Conservation (phyloP, 2,888 invertebrate species). For the Ennomos quercinarius region DNA sequence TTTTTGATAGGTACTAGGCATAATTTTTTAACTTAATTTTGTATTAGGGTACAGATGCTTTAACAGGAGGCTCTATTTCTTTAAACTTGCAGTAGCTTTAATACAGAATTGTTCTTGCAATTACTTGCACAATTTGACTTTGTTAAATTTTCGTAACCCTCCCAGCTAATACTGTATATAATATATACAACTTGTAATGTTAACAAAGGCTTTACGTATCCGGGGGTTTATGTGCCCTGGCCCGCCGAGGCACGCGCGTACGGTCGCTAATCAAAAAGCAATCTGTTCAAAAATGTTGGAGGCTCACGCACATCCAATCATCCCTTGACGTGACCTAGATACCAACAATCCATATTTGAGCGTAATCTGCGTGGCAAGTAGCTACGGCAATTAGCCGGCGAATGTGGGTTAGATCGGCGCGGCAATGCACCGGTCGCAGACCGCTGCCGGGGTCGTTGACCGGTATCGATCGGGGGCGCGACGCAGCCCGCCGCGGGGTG, state of each 20-base stretch:
- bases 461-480: conserved; percentile 81
- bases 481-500: conserved; percentile 64
- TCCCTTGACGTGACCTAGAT: conserved; percentile 58
- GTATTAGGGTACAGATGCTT: conserved; percentile 35
- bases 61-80: conserved; percentile 27
- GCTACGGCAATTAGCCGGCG: conserved; percentile 62
- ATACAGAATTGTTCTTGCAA: too few relatives aligned
- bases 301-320: conserved; percentile 25
- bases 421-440: conserved; percentile 76
- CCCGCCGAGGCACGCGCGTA: conserved; percentile 5
- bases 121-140: too few relatives aligned
- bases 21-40: conserved; percentile 49
- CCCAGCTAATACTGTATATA: too few relatives aligned
- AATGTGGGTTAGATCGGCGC: conserved; percentile 78
- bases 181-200: too few relatives aligned
- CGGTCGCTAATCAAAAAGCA: conserved; percentile 22
- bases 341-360: conserved; percentile 64
- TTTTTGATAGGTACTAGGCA: conserved; percentile 45
- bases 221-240: too few relatives aligned
- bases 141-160: too few relatives aligned
- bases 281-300: conserved; percentile 19
- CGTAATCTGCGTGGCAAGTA: conserved; percentile 65
- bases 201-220: too few relatives aligned
- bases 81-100: neutral
- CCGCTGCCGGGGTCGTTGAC: conserved; percentile 78